Percentiles rank a stretch among this genome's conserved stretches.
Conservation (phyloP, 2,113 vertebrate species). For the Seriola dumerili region DNA sequence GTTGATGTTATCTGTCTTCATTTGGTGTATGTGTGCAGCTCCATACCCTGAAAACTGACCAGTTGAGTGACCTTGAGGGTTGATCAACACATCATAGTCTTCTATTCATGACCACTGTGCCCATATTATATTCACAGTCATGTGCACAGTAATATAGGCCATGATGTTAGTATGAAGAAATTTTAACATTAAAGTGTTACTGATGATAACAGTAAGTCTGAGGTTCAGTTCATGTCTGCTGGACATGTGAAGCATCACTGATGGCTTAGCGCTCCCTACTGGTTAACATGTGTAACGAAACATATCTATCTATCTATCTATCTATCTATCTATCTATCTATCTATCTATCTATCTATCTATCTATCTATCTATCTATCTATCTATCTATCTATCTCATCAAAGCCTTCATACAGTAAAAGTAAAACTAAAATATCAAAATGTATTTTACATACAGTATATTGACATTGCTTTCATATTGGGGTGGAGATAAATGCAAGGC, state of each 20-base stretch:
- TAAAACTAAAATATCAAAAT: too few species aligned
- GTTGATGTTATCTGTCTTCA: too few species aligned
- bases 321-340: conserved; percentile 26
- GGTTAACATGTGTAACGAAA: conserved; percentile 22
- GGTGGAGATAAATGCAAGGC: not conserved
- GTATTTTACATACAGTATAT: too few species aligned
- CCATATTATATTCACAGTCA: not conserved
- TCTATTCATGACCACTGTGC: not conserved
- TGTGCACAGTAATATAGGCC: not conserved
- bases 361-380: conserved; percentile 12
- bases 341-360: conserved; percentile 33
- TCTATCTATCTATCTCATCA: too few species aligned
- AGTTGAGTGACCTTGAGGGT: not conserved
- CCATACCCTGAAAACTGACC: not conserved
- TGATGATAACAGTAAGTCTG: not conserved
- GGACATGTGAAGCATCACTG: not conserved
- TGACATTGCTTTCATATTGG: not conserved
- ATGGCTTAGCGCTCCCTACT: conserved; percentile 31
- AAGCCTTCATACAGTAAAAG: too few species aligned
- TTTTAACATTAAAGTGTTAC: too few species aligned
- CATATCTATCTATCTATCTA: conserved; percentile 8
- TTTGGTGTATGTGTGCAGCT: too few species aligned
- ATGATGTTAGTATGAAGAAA: not conserved
- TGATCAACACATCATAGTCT: not conserved
- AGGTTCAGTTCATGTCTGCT: not conserved